Conservation (phyloP, 2,888 invertebrate genomes). For the Caenorhabditis angaria region DNA sequence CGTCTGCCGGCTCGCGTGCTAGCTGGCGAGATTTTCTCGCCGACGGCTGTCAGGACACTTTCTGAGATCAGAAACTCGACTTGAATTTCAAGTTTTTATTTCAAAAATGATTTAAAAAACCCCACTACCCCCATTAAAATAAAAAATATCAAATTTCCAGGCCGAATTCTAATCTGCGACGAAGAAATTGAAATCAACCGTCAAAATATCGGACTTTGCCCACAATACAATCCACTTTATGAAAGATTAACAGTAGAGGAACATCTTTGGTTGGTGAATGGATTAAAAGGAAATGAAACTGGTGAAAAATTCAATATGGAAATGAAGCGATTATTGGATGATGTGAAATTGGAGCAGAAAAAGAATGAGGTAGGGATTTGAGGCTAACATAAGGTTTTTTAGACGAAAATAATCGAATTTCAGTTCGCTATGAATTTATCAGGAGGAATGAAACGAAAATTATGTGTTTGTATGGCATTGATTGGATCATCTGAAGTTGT, state of each 20-base stretch:
- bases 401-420: constrained; percentile 1
- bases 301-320: constrained; percentile 35
- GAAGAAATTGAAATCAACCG: constrained; percentile 54
- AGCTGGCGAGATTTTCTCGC: no score
- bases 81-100: no score
- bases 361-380: constrained; percentile 38
- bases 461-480: constrained; percentile 66
- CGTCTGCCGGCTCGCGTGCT: no score
- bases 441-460: constrained; percentile 69
- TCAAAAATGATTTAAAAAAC: no score
- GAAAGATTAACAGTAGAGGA: constrained; percentile 64
- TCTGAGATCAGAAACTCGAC: no score
- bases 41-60: no score
- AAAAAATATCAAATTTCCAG: background rate
- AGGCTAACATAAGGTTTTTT: background rate
- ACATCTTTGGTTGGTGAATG: constrained; percentile 64
- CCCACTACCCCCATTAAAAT: background rate
- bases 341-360: constrained; percentile 54
- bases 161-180: constrained; percentile 48
- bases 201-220: constrained; percentile 62
- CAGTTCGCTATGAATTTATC: constrained; percentile 55
- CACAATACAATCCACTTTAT: constrained; percentile 67
- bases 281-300: constrained; percentile 55
- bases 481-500: constrained; percentile 57
- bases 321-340: constrained; percentile 40